A percentile compares a stretch with the other conserved stretches of the same genome.
These are phyloP conservation scores for Rhinatrema bivittatum DNA, from an alignment of 2,797 vertebrate genomes.

Conservation along the genomic window DNA sequence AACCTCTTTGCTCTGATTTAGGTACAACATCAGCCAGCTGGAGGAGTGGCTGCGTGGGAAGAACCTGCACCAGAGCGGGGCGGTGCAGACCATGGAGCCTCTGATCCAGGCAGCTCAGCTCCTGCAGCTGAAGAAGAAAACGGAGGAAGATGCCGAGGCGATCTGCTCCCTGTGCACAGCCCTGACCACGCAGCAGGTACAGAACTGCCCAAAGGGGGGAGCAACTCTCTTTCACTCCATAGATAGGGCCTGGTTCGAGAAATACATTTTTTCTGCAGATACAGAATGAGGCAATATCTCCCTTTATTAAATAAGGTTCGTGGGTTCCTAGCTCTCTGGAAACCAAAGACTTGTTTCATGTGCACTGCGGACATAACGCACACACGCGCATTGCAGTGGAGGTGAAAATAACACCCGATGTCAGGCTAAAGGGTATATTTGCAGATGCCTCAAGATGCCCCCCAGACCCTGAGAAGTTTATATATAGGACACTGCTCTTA, in stretches of 20 bases:
- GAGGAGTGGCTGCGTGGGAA: constrained; percentile 86
- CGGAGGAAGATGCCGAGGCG: constrained; percentile 77
- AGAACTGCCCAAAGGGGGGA: neutral
- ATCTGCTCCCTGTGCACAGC: constrained; percentile 80
- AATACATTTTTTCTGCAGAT: no score
- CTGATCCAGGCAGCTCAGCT: constrained; percentile 92
- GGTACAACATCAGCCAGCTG: constrained; percentile 91
- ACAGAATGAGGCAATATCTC: neutral
- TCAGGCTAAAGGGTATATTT: no score
- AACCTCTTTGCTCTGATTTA: no score
- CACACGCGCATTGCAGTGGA: no score
- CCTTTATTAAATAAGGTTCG: no score
- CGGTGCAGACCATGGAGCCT: constrained; percentile 71
- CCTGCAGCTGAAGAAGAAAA: constrained; percentile 95
- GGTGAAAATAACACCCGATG: no score
- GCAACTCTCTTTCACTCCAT: neutral
- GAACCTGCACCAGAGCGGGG: constrained; percentile 76
- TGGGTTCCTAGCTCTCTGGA: no score
- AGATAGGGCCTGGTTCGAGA: no score
- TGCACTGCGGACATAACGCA: no score
- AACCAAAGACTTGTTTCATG: neutral
- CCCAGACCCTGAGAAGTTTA: no score
- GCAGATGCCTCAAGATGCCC: no score
- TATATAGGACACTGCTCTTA: no score
- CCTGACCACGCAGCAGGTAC: constrained; percentile 74